A percentile compares a stretch with the other conserved stretches of the same genome.
phyloP scores from a whole-genome alignment of 2,113 vertebrate species.

The Chionodraco myersi region DNA sequence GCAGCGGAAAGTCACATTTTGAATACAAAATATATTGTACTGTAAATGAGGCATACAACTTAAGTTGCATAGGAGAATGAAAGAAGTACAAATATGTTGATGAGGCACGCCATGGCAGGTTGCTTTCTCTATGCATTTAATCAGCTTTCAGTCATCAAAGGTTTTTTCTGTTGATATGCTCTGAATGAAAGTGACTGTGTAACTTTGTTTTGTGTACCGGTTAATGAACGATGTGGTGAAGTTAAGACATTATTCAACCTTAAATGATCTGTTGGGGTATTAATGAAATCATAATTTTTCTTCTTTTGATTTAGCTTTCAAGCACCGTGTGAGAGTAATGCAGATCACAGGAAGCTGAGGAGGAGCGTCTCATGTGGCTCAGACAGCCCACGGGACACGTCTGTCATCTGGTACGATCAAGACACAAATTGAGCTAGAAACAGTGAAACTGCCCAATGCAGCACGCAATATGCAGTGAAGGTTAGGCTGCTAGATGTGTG shows the following conservation, averaged over 20 bases:
- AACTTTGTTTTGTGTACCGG: slow-evolving; percentile 11
- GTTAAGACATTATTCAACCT: slow-evolving; percentile 31
- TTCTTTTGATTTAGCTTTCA: slow-evolving; percentile 27
- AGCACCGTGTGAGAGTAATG: slow-evolving; percentile 32
- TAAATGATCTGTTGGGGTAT: slow-evolving; percentile 26
- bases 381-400: slow-evolving; percentile 70
- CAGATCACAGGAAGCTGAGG: slow-evolving; percentile 60
- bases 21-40: slow-evolving; percentile 15
- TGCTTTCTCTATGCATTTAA: slow-evolving; percentile 15
- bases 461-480: slow-evolving; percentile 22
- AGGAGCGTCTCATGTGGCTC: slow-evolving; percentile 60
- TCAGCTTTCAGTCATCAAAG: slow-evolving; percentile 14
- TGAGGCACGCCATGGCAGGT: background rate
- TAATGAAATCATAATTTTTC: slow-evolving; percentile 11
- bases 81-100: background rate
- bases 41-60: background rate
- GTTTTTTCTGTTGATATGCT: slow-evolving; percentile 24
- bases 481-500: slow-evolving; percentile 11
- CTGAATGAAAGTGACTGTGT: slow-evolving; percentile 34
- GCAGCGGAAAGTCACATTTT: slow-evolving; percentile 15
- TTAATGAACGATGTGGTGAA: slow-evolving; percentile 31
- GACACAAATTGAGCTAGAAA: slow-evolving; percentile 38
- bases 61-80: background rate
- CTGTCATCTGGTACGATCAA: slow-evolving; percentile 68
- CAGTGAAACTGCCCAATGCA: slow-evolving; percentile 42